Evolutionary conservation across 2,888 invertebrate genomes (phyloP).

Genomic region (Campoplex capitator): DNA sequence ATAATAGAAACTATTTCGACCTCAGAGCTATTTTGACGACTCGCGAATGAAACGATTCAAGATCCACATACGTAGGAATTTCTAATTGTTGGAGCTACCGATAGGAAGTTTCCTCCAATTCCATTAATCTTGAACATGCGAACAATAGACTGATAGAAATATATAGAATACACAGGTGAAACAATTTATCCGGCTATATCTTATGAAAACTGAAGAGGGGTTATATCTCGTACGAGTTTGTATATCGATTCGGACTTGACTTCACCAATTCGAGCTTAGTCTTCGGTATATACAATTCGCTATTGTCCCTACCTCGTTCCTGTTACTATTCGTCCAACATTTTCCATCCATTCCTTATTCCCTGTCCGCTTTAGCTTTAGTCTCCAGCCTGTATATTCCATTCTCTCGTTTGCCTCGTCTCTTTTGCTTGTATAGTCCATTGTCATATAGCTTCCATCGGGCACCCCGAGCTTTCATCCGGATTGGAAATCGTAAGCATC

Average conservation of each 20-base stretch:
- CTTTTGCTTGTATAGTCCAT: constrained; percentile 6
- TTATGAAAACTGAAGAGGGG: constrained; percentile 47
- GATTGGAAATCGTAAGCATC: constrained; percentile 68
- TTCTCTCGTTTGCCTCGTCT: not conserved
- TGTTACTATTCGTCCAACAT: not conserved
- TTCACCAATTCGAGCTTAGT: constrained; percentile 38
- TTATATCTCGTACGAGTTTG: constrained; percentile 38
- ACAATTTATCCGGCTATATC: constrained; percentile 44
- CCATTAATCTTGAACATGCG: constrained; percentile 14
- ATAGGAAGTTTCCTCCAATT: constrained; percentile 29
- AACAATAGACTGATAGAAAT: constrained; percentile 19
- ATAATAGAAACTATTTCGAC: not conserved
- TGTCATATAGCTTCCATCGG: constrained; percentile 9
- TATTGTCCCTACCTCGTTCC: constrained; percentile 5
- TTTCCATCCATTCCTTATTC: not conserved
- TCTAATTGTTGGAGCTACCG: not conserved
- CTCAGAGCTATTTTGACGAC: not conserved
- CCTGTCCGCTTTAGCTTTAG: not conserved
- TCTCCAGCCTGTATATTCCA: not conserved
- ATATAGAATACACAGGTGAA: constrained; percentile 33
- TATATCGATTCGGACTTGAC: constrained; percentile 62
- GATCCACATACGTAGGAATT: not conserved
- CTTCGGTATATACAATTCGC: constrained; percentile 30
- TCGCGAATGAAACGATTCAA: not conserved
- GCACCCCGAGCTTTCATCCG: constrained; percentile 60